Evolutionary conservation across 2,113 vertebrate species (phyloP).

Genomic region (Patagioenas fasciata): DNA sequence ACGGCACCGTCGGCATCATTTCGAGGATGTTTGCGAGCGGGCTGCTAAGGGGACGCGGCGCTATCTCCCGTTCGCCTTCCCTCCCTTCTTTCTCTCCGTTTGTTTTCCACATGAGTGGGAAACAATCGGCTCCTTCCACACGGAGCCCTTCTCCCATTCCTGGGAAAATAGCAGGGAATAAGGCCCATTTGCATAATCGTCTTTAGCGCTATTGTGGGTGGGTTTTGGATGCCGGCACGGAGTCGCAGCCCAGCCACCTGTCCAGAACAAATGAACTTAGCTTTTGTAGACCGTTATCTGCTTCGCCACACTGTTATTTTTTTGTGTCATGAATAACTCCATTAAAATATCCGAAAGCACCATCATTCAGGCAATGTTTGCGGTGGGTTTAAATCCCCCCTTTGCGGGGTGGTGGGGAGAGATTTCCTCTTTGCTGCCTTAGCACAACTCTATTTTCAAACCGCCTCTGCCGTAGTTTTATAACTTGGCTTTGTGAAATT

Average conservation of each 20-base stretch:
- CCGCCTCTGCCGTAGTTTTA: slow-evolving; percentile 59
- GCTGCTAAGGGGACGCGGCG: neutral
- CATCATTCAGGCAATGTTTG: slow-evolving; percentile 42
- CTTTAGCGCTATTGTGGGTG: slow-evolving; percentile 84
- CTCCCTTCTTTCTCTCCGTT: slow-evolving; percentile 53
- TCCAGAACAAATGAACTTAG: slow-evolving; percentile 84
- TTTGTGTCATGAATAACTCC: slow-evolving; percentile 74
- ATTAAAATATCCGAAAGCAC: slow-evolving; percentile 73
- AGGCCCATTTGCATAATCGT: slow-evolving; percentile 86
- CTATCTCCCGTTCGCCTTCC: slow-evolving; percentile 44
- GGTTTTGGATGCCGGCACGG: slow-evolving; percentile 70
- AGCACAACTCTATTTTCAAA: slow-evolving; percentile 46
- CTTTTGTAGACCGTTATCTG: slow-evolving; percentile 76
- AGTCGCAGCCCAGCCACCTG: slow-evolving; percentile 82
- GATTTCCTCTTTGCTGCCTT: slow-evolving; percentile 23
- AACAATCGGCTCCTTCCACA: slow-evolving; percentile 76
- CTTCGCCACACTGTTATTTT: slow-evolving; percentile 65
- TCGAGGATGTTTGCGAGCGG: neutral
- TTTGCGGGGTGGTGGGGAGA: neutral
- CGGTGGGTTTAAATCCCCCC: neutral
- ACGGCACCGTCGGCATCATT: neutral
- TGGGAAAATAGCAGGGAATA: slow-evolving; percentile 83
- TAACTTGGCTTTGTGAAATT: slow-evolving; percentile 75
- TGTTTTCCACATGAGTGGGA: slow-evolving; percentile 78
- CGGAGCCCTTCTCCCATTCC: slow-evolving; percentile 77